phyloP scores from a whole-genome alignment of 2,113 vertebrate genomes.

The Ploceus nigricollis region DNA sequence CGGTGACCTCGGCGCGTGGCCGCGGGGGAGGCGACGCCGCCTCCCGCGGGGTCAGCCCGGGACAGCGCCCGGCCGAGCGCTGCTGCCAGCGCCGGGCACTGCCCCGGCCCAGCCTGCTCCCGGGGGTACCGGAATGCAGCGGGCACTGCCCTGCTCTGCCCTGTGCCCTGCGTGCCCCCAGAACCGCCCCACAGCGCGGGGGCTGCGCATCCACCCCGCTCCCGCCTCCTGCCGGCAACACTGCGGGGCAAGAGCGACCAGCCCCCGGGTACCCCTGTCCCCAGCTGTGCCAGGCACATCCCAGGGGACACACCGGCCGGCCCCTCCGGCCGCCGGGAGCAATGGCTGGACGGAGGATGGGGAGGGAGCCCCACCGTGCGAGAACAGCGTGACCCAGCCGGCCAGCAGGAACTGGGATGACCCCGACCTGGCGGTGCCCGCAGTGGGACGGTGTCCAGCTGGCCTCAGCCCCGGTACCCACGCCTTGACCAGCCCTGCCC shows the following conservation, averaged over 20 bases:
- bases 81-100: not conserved
- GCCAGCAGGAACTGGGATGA: not conserved
- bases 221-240: accelerated
- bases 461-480: not conserved
- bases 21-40: not conserved
- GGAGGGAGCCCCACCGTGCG: not conserved
- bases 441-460: not conserved
- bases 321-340: not conserved
- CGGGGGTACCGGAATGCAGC: not conserved
- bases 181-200: accelerated
- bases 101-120: too few species aligned
- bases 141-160: too few species aligned
- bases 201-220: accelerated
- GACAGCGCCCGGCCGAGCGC: not conserved
- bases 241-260: accelerated
- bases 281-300: accelerated
- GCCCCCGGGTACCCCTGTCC: accelerated
- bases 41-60: not conserved
- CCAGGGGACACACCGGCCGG: accelerated
- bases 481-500: not conserved
- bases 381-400: not conserved
- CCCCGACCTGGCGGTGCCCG: not conserved
- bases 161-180: accelerated
- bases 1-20: not conserved
- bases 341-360: accelerated